Evolutionary conservation across 2,113 vertebrate species (phyloP).

Genomic region (Athene cunicularia): DNA sequence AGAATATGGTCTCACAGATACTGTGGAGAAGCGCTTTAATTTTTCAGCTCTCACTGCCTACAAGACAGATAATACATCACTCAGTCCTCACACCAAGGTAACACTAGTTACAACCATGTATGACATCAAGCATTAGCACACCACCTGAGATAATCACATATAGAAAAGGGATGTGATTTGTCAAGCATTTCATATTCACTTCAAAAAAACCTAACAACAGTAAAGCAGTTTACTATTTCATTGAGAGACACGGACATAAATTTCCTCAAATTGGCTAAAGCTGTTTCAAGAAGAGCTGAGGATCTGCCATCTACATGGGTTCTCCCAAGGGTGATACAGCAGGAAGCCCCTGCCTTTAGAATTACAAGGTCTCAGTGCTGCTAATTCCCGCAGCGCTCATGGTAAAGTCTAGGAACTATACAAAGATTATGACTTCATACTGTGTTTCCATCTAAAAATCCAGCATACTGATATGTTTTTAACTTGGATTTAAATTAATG

Average conservation of each 20-base stretch:
- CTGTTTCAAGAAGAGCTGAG: background rate
- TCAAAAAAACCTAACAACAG: background rate
- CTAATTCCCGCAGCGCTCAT: fast-evolving
- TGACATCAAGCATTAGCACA: background rate
- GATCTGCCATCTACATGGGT: background rate
- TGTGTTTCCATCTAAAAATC: background rate
- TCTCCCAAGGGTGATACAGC: background rate
- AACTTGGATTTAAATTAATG: background rate
- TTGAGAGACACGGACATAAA: background rate
- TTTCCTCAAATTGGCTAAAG: background rate
- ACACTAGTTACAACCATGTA: background rate
- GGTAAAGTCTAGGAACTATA: background rate
- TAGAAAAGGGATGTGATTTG: background rate
- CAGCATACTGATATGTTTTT: background rate
- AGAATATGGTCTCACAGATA: background rate
- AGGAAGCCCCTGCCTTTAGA: background rate
- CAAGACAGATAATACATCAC: background rate
- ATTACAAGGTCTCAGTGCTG: background rate
- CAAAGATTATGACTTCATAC: background rate
- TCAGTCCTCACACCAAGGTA: background rate
- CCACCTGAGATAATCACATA: background rate
- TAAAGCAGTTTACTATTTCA: background rate
- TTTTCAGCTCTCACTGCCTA: background rate
- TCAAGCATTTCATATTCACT: background rate
- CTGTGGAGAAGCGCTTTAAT: background rate